A percentile compares a stretch with the other conserved stretches of the same genome.
Conservation (phyloP, 2,113 vertebrate genomes). For the Ramphastos sulfuratus region DNA sequence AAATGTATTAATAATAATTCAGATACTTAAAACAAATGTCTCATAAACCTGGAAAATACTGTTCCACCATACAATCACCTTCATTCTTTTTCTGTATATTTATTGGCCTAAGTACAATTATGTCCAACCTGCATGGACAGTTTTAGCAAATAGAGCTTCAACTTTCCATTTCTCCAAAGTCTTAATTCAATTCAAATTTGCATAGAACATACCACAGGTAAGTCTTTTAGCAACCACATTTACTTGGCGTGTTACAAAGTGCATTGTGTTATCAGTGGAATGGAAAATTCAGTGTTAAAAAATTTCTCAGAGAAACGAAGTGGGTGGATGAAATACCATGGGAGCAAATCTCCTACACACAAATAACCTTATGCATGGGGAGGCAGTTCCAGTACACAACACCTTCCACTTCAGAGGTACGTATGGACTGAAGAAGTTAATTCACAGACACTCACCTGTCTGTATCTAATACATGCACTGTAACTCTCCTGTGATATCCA, state of each 20-base stretch:
- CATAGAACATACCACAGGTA: neutral
- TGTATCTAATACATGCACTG: rapidly evolving
- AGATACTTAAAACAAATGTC: neutral
- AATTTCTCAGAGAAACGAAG: neutral
- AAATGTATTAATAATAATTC: neutral
- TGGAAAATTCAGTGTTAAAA: neutral
- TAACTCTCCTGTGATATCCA: neutral
- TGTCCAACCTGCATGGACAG: neutral
- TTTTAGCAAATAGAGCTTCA: neutral
- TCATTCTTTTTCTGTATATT: neutral
- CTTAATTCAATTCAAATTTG: conserved; percentile 9
- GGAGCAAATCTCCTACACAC: neutral
- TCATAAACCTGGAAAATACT: neutral
- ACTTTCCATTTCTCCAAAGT: neutral
- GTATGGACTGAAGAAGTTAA: neutral
- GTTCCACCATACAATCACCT: neutral
- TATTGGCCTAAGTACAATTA: neutral
- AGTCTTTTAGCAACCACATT: conserved; percentile 2
- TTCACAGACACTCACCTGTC: neutral
- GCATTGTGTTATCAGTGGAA: neutral
- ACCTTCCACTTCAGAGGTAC: neutral
- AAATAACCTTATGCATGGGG: neutral
- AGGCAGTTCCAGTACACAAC: neutral
- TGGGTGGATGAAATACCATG: neutral
- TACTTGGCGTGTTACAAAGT: neutral